Conservation (phyloP, 2,888 invertebrate genomes). For the Elegia similella region DNA sequence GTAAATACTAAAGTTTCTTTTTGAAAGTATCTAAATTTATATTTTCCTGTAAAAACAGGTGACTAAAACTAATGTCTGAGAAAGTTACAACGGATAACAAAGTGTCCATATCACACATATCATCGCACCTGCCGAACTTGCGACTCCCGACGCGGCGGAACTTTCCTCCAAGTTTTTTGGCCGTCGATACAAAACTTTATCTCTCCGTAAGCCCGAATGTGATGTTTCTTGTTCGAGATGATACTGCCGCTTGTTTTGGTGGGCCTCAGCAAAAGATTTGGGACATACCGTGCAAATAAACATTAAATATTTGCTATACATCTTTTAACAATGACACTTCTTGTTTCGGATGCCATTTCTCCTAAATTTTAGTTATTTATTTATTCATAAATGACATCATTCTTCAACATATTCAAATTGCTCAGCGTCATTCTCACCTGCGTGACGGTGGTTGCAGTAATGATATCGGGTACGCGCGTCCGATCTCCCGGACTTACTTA, state of each 20-base stretch:
- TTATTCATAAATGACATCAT: too few species aligned
- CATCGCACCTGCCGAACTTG: neutral
- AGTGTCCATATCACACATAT: neutral
- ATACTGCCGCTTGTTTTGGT: neutral
- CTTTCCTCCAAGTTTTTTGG: neutral
- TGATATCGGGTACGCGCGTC: too few species aligned
- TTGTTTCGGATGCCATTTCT: too few species aligned
- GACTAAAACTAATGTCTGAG: neutral
- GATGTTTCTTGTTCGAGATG: neutral
- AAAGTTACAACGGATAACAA: neutral
- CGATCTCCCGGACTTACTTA: too few species aligned
- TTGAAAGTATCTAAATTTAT: neutral
- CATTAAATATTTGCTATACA: too few species aligned
- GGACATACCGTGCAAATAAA: neutral
- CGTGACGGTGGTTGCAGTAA: too few species aligned
- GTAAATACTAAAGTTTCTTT: too few species aligned
- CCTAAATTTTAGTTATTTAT: too few species aligned
- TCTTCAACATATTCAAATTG: too few species aligned
- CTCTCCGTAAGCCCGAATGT: neutral
- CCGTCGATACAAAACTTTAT: neutral
- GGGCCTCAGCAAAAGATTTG: neutral
- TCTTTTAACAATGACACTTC: too few species aligned
- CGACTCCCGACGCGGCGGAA: neutral
- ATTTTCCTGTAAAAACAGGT: neutral
- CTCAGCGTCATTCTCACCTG: too few species aligned